Evolutionary conservation across 2,113 vertebrate species (phyloP).

Genomic region (Apistogramma diplotaenia): DNA sequence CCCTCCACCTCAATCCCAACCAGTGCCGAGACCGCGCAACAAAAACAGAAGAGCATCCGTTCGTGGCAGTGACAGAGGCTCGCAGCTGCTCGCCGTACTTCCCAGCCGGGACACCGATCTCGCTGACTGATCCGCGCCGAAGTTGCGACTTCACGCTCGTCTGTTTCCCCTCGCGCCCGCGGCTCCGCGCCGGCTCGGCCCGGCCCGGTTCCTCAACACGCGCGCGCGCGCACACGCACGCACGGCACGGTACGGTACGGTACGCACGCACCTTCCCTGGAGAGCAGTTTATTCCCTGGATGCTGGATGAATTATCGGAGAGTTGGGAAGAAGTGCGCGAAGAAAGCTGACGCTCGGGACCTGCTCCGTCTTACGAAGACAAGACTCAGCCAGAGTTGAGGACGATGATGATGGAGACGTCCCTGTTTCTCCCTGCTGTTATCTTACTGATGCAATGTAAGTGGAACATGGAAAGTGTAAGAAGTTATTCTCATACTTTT

Average conservation of each 20-base stretch:
- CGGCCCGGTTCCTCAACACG: background rate
- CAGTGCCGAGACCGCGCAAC: background rate
- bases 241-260: too few species aligned
- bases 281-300: constrained; percentile 31
- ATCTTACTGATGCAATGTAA: constrained; percentile 71
- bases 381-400: constrained; percentile 36
- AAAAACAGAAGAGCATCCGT: background rate
- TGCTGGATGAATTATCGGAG: constrained; percentile 69
- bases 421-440: constrained; percentile 51
- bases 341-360: constrained; percentile 51
- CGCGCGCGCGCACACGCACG: background rate
- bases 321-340: constrained; percentile 69
- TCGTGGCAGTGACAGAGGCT: background rate
- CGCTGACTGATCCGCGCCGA: background rate
- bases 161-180: background rate
- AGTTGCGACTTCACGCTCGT: constrained; percentile 16
- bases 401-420: constrained; percentile 66
- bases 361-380: constrained; percentile 50
- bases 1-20: constrained; percentile 13
- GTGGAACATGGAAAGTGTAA: constrained; percentile 21
- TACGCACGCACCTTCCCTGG: background rate
- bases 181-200: constrained; percentile 1
- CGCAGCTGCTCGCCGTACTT: background rate
- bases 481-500: background rate
- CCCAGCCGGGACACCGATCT: background rate